Evolutionary conservation across 2,888 invertebrate genomes (phyloP).

Genomic region (Tachina lurida): DNA sequence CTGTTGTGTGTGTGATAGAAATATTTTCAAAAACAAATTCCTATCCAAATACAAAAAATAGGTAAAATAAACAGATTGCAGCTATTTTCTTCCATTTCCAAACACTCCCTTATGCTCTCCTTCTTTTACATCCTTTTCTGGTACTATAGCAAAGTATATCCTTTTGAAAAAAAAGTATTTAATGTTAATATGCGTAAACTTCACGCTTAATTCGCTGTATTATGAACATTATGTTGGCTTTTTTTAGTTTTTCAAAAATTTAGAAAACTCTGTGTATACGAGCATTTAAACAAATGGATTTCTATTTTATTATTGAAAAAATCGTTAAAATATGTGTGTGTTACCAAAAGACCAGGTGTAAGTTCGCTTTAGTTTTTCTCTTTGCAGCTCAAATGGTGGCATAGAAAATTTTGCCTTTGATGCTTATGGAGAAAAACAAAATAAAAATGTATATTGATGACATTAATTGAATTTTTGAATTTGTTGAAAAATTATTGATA

Average conservation of each 20-base stretch:
- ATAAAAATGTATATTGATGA: conserved; percentile 49
- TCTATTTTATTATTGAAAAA: conserved; percentile 53
- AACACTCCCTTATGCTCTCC: conserved; percentile 8
- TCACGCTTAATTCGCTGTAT: conserved; percentile 81
- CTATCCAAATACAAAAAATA: background rate
- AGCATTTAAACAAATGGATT: conserved; percentile 56
- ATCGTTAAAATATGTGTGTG: conserved; percentile 47
- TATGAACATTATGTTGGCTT: conserved; percentile 63
- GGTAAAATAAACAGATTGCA: conserved; percentile 1
- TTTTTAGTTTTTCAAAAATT: conserved; percentile 37
- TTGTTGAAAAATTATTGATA: conserved; percentile 47
- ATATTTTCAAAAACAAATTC: conserved; percentile 22
- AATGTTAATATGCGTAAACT: conserved; percentile 81
- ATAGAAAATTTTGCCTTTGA: conserved; percentile 18
- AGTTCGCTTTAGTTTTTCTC: conserved; percentile 11
- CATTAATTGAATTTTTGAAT: conserved; percentile 42
- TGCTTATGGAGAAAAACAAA: conserved; percentile 3
- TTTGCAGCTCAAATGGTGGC: background rate
- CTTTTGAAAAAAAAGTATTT: conserved; percentile 14
- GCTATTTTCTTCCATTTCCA: background rate
- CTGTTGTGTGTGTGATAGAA: conserved; percentile 48
- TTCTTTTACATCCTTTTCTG: conserved; percentile 10
- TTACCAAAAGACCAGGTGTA: conserved; percentile 60
- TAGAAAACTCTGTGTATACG: conserved; percentile 6
- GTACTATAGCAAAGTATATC: conserved; percentile 30